Base-by-base conservation (phyloP, 2,113 vertebrate genomes). In the Salvelinus alpinus region DNA sequence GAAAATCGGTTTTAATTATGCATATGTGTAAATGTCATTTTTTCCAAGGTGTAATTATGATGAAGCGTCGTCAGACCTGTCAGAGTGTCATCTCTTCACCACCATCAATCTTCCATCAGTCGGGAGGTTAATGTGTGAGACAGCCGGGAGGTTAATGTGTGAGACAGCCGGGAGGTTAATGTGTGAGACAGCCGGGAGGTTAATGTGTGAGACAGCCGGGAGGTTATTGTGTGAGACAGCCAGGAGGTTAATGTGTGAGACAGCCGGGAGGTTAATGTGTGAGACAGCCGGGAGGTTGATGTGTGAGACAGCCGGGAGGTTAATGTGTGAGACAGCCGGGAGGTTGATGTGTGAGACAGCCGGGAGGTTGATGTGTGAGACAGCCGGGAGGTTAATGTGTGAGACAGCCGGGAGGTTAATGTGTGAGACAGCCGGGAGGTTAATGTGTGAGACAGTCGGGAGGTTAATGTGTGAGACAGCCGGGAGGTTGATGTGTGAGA, bases 1-100 rank as follows among this genome's bases (percentile, higher is more conserved):
- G 81, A 82, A 72, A 88, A 84, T 77, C 69, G 78, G 66, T 77
- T 84, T 85, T 80, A 77, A 88, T 88, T 88, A 86, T 88, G 60
- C 79, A 82, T 67, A 87, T 82, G 78, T 85, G 60, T 78, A 76
- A 88, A 88, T 85, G 77, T 79, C 62, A 87, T 75, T 68, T 86
- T 79, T 84, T 25, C 24, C 70, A 2, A 70, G 80, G 74, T 84
- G 77, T 82, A 83, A 88, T 81, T 74, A 84, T 86, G 78, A 90
- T 85, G 83, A 73, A 70, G 59, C 67, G 62, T 44, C 9, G 8
- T 44, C 38, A 44, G 38, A 44, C 0, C 1, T 9, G 38, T 75
- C 71, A 74, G 72, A 3, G 71, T 72, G 72, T 31, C 59, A 77
- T 73, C 77, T 77, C 48, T 14, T 48, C 44, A 75, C 69, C 1